These are phyloP conservation scores for Gallinago undulata DNA, from an alignment of 2,113 vertebrate species.

Conservation along the genomic window DNA sequence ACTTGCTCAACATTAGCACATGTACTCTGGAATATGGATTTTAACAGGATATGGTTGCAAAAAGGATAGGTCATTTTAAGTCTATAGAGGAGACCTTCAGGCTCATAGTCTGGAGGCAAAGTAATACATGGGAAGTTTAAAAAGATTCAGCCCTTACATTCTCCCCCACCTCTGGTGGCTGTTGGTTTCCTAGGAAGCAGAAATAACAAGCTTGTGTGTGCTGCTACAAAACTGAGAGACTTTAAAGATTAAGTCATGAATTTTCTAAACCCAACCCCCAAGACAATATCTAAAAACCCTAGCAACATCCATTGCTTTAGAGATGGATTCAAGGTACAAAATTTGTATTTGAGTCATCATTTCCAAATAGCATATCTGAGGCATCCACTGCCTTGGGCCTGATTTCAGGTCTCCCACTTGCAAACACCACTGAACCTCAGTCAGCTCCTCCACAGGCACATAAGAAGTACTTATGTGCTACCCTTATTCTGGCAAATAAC, in stretches of 20 bases:
- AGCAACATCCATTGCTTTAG: neutral
- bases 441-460: accelerated
- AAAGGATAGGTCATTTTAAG: neutral
- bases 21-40: neutral
- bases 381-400: neutral
- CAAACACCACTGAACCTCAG: neutral
- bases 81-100: neutral
- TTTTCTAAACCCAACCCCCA: neutral
- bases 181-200: neutral
- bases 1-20: neutral
- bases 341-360: neutral
- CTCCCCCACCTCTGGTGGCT: neutral
- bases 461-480: neutral
- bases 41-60: neutral
- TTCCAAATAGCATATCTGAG: neutral
- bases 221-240: neutral
- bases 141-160: neutral
- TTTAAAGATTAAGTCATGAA: neutral
- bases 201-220: neutral
- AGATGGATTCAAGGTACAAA: neutral
- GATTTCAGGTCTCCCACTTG: neutral
- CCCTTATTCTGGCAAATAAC: neutral
- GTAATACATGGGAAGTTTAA: neutral
- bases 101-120: neutral
- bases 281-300: neutral